Conservation (phyloP, 1,140 invertebrate genomes). For the Mactra quadrangularis region DNA sequence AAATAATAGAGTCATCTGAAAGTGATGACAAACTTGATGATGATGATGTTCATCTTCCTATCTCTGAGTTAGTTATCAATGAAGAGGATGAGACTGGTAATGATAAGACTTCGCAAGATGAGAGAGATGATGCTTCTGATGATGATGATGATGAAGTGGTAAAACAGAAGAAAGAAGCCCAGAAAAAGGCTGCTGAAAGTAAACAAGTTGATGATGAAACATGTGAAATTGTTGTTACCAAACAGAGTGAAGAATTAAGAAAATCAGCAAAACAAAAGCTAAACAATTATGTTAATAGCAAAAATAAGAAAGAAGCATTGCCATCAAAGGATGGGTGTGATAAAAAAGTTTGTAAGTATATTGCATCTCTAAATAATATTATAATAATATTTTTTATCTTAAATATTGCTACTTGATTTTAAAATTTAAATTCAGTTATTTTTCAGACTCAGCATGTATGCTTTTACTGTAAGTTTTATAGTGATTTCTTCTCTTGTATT, state of each 20-base stretch:
- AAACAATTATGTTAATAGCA: constrained; percentile 54
- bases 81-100: constrained; percentile 28
- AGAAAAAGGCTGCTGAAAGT: neutral
- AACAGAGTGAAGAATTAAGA: constrained; percentile 36
- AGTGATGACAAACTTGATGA: constrained; percentile 50
- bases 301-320: constrained; percentile 33
- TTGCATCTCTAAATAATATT: too few species aligned
- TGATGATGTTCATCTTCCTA: constrained; percentile 25
- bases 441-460: too few species aligned
- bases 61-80: constrained; percentile 39
- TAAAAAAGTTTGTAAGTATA: constrained; percentile 52
- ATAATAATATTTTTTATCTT: too few species aligned
- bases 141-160: constrained; percentile 37
- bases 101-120: constrained; percentile 1
- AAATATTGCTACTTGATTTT: too few species aligned
- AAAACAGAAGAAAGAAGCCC: constrained; percentile 3
- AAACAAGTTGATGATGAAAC: neutral
- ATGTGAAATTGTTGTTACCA: constrained; percentile 39
- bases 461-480: too few species aligned
- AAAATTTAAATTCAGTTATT: too few species aligned
- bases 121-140: neutral
- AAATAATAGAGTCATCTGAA: constrained; percentile 39
- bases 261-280: constrained; percentile 58
- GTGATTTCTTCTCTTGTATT: too few species aligned
- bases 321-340: neutral